Base-by-base conservation (phyloP, 2,797 vertebrate genomes). In the Esox lucius region DNA sequence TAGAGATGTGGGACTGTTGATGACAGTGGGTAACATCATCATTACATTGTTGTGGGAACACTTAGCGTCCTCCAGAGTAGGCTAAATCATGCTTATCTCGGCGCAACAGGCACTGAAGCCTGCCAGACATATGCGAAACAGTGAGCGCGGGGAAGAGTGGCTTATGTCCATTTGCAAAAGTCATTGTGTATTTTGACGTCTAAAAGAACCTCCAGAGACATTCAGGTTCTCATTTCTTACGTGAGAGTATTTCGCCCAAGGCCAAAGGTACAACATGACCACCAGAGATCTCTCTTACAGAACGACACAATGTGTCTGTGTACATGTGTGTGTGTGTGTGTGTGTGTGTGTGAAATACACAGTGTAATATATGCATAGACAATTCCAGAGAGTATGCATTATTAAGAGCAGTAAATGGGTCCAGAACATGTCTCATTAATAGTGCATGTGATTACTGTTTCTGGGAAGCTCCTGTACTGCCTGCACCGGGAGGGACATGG, bases 321-420 rank as follows among this genome's bases (percentile, higher is more conserved):
- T 53, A 11, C 11, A 51, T 19, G 49, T 53, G 16, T 22, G 53
- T 22, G n/a, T 22, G 19, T 59, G 51, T 19, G 49, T 53, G 16
- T 22, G 53, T 22, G n/a, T 22, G 19, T 59, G 56, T 24, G 56
- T 59, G 56, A 22, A 22, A 22, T n/a, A 59, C 56, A 59, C 56
- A 59, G n/a, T 59, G 56, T 24, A 85, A 89, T 90, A 88, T 87
- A 88, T 84, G 81, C 85, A 84, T 78, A 83, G 77, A 84, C 88
- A 85, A 86, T 89, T 91, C 87, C 82, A 88, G 83, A 84, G 83
- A 78, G 62, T 84, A 83, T 93, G 90, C 91, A 93, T 93, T 92
- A 93, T 92, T 93, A 84, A 93, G 85, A 87, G 71, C 82, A 87
- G 90, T 89, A 91, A 93, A 93, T 93, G 90, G 56, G 56, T 59